Percentiles rank a stretch among this genome's conserved stretches.
These are phyloP conservation scores for Ceyx melanurus DNA, from an alignment of 2,113 vertebrate genomes.

Conservation along the genomic window DNA sequence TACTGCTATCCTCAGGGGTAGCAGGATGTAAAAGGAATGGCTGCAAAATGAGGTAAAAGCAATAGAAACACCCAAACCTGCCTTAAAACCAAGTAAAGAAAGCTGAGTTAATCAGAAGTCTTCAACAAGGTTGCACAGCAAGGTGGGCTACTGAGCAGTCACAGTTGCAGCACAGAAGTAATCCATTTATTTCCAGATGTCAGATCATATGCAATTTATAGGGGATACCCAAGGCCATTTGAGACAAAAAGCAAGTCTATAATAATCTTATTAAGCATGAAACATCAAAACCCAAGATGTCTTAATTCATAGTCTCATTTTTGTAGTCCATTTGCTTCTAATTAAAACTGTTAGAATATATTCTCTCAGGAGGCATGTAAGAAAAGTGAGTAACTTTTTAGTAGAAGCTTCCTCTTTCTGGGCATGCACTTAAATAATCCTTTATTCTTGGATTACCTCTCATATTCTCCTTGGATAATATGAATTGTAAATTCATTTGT, in stretches of 20 bases:
- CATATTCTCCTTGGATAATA: not conserved
- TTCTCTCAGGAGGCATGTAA: not conserved
- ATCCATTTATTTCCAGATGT: conserved; percentile 8
- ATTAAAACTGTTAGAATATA: conserved; percentile 22
- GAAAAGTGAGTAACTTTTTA: not conserved
- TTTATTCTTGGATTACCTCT: conserved; percentile 53
- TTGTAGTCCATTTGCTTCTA: not conserved
- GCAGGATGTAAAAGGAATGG: not conserved
- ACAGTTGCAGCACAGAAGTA: not conserved
- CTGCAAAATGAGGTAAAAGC: not conserved
- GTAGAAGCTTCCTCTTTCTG: not conserved
- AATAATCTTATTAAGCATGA: conserved; percentile 43
- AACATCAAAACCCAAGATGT: conserved; percentile 14
- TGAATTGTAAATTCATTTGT: not conserved
- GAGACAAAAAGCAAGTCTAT: conserved; percentile 14
- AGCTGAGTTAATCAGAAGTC: not conserved
- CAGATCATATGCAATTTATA: not conserved
- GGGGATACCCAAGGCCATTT: not conserved
- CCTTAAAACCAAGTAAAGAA: not conserved
- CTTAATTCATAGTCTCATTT: conserved; percentile 20
- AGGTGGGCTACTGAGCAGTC: not conserved
- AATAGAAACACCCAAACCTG: not conserved
- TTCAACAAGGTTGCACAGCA: not conserved
- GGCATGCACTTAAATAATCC: conserved; percentile 6
- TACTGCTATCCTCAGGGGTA: not conserved